These are phyloP conservation scores for Pilophorus perplexus DNA, from an alignment of 2,888 invertebrate species.

Conservation along the genomic window DNA sequence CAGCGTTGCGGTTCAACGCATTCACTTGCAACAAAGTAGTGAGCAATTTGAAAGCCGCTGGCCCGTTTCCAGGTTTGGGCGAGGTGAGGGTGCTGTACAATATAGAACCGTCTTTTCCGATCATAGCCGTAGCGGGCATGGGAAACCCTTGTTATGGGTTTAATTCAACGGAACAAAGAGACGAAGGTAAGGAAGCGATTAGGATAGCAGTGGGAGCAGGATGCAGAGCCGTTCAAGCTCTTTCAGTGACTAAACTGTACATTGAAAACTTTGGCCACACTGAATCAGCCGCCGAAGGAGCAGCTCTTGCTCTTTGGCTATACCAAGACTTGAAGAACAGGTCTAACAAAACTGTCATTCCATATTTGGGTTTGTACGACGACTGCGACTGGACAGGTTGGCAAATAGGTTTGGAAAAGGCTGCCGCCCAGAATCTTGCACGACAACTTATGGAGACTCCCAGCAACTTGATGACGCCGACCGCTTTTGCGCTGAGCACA, in stretches of 20 bases:
- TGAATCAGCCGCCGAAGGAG: constrained; percentile 78
- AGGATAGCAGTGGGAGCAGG: constrained; percentile 67
- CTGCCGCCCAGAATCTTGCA: constrained; percentile 76
- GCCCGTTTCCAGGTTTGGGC: constrained; percentile 58
- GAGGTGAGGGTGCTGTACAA: constrained; percentile 64
- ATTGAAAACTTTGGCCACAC: constrained; percentile 75
- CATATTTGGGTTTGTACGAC: constrained; percentile 60
- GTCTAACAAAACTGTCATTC: constrained; percentile 48
- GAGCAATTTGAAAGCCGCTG: constrained; percentile 46
- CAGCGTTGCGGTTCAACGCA: constrained; percentile 45
- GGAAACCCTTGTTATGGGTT: constrained; percentile 67
- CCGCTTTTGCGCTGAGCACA: constrained; percentile 69
- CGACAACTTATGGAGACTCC: constrained; percentile 76
- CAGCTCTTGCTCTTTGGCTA: constrained; percentile 64
- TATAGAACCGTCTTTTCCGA: constrained; percentile 62
- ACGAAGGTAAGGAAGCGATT: constrained; percentile 73
- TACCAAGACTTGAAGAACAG: constrained; percentile 65
- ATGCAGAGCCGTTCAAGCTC: constrained; percentile 58
- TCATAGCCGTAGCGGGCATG: constrained; percentile 70
- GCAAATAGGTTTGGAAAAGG: constrained; percentile 69
- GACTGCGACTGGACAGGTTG: constrained; percentile 68
- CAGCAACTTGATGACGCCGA: constrained; percentile 75
- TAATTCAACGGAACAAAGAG: constrained; percentile 66
- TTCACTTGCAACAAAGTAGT: constrained; percentile 43
- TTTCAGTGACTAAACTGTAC: constrained; percentile 59